Percentiles rank a stretch among this genome's conserved stretches.
Conservation (phyloP, 2,888 invertebrate genomes). For the Scaptomyza polygonia region DNA sequence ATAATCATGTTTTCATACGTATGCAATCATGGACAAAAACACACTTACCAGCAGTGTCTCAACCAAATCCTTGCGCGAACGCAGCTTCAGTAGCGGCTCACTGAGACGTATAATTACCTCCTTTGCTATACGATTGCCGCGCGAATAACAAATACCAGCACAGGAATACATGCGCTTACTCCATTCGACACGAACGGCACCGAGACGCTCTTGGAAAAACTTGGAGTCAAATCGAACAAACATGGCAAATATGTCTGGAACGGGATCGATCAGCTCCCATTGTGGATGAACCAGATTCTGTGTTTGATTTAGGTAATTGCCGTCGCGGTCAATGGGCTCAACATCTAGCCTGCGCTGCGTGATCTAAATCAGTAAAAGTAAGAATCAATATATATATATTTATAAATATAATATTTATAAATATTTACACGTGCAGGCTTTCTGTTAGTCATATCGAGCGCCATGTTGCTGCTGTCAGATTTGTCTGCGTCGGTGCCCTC, state of each 20-base stretch:
- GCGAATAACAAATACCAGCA: slow-evolving; percentile 86
- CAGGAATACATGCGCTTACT: slow-evolving; percentile 94
- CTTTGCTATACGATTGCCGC: slow-evolving; percentile 74
- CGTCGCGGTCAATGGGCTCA: slow-evolving; percentile 14
- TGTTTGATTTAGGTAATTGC: slow-evolving; percentile 80
- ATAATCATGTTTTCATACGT: not conserved
- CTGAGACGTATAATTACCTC: slow-evolving; percentile 87
- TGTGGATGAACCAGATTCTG: slow-evolving; percentile 83
- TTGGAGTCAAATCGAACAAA: slow-evolving; percentile 93
- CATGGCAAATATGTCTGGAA: slow-evolving; percentile 93
- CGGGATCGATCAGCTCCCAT: slow-evolving; percentile 95
- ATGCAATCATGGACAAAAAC: not conserved
- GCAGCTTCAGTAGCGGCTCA: slow-evolving; percentile 94
- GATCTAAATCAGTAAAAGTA: not conserved
- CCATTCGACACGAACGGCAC: slow-evolving; percentile 95
- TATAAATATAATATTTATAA: not conserved
- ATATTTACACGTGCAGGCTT: slow-evolving; percentile 4
- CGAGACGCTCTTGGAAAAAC: slow-evolving; percentile 92
- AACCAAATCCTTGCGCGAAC: slow-evolving; percentile 97
- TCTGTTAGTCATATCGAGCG: slow-evolving; percentile 29
- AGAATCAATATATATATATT: not conserved
- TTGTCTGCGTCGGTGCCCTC: not conserved
- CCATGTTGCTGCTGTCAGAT: not conserved
- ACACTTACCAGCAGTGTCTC: slow-evolving; percentile 93
- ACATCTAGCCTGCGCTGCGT: not conserved